phyloP scores from a whole-genome alignment of 2,797 vertebrate genomes.

The Amazonetta brasiliensis region DNA sequence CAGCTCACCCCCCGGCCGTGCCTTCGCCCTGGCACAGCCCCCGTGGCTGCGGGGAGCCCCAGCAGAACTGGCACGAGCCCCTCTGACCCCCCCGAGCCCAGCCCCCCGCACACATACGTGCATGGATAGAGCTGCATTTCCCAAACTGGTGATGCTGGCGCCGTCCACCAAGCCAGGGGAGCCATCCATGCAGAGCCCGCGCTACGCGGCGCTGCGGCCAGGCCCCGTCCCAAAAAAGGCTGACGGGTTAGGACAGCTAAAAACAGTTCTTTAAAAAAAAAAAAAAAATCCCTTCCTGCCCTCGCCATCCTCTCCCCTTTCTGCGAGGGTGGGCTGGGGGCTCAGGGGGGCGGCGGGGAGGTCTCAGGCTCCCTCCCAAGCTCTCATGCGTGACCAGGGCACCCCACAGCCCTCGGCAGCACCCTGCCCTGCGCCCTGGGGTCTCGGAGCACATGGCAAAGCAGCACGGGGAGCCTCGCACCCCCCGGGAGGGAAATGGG shows the following conservation, averaged over 20 bases:
- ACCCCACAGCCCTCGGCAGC: not conserved
- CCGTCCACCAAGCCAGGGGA: slow-evolving; percentile 57
- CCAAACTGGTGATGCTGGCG: not conserved
- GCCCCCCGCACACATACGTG: not conserved
- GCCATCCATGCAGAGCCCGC: slow-evolving; percentile 71
- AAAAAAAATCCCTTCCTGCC: not conserved
- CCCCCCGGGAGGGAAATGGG: slow-evolving; percentile 42
- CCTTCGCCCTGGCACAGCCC: rapidly evolving
- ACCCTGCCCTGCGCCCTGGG: not conserved
- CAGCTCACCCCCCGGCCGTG: not conserved
- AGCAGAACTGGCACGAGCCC: not conserved
- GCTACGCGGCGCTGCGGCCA: not conserved
- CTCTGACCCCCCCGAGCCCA: not conserved
- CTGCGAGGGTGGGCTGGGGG: not conserved
- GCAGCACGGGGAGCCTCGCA: slow-evolving; percentile 30
- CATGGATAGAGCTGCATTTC: not conserved
- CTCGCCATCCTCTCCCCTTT: not conserved
- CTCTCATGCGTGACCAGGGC: rapidly evolving
- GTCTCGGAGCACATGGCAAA: not conserved
- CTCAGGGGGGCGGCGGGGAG: not conserved
- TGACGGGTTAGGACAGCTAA: slow-evolving; percentile 57
- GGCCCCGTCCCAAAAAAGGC: slow-evolving; percentile 46
- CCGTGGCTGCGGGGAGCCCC: not conserved
- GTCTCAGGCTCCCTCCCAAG: not conserved
- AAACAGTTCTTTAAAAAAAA: slow-evolving; percentile 17